These are phyloP conservation scores for Diabrotica undecimpunctata DNA, from an alignment of 1,140 invertebrate species.

Conservation along the genomic window DNA sequence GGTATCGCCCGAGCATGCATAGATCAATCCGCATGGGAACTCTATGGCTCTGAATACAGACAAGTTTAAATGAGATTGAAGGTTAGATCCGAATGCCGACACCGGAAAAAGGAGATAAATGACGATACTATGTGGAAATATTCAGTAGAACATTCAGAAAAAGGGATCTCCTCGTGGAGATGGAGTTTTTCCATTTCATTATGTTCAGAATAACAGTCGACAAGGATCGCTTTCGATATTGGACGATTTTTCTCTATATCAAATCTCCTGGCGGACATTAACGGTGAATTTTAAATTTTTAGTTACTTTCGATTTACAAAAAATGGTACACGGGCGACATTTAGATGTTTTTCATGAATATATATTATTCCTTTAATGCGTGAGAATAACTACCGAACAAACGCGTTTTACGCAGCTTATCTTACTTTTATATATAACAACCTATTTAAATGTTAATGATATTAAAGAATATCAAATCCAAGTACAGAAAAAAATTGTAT, in stretches of 20 bases:
- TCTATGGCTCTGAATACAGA: constrained; percentile 27
- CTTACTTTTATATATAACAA: too few species aligned
- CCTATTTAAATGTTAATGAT: too few species aligned
- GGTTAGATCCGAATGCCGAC: constrained; percentile 22
- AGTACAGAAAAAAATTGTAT: too few species aligned
- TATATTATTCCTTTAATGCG: too few species aligned
- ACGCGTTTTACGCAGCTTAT: too few species aligned
- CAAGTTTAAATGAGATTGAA: constrained; percentile 32
- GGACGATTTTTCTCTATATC: background rate
- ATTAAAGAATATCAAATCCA: too few species aligned
- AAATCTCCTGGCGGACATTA: constrained; percentile 2
- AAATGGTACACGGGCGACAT: too few species aligned
- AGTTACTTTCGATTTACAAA: background rate
- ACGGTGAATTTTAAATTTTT: background rate
- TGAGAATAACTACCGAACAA: too few species aligned
- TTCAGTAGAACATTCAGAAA: constrained; percentile 7
- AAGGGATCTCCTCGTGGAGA: background rate
- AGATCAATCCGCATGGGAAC: constrained; percentile 31
- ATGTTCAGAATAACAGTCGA: background rate
- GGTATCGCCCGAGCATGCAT: constrained; percentile 28
- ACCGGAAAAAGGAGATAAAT: constrained; percentile 27
- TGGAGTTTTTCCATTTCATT: constrained; percentile 2
- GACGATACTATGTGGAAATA: constrained; percentile 17
- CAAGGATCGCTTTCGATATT: constrained; percentile 2
- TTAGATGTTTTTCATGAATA: too few species aligned